phyloP scores from a whole-genome alignment of 2,797 vertebrate species.

The Poeciliopsis presidionis region DNA sequence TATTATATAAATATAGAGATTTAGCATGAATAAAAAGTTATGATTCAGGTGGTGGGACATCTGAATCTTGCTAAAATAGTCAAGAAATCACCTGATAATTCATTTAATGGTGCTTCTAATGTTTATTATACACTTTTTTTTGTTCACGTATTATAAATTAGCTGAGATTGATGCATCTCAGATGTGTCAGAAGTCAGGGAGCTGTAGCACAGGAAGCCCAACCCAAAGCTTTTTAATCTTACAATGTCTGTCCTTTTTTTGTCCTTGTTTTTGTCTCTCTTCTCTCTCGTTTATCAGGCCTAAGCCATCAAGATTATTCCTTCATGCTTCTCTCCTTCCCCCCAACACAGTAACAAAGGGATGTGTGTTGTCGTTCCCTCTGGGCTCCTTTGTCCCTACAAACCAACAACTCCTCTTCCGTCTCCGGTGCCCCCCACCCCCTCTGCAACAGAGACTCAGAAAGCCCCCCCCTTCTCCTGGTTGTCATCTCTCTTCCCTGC shows the following conservation, averaged over 20 bases:
- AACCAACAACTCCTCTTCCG: constrained; percentile 76
- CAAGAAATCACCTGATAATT: neutral
- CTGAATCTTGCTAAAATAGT: neutral
- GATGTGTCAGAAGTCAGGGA: constrained; percentile 11
- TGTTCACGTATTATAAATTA: neutral
- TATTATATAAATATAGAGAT: neutral
- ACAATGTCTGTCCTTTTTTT: constrained; percentile 73
- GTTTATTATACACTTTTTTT: neutral
- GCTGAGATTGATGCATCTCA: neutral
- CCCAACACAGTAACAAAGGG: constrained; percentile 82
- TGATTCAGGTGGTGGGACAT: neutral
- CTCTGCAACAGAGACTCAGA: constrained; percentile 68
- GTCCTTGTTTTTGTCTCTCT: constrained; percentile 69
- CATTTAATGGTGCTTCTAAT: neutral
- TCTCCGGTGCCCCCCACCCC: constrained; percentile 70
- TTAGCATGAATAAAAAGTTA: neutral
- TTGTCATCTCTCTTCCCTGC: constrained; percentile 67
- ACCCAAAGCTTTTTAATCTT: constrained; percentile 68
- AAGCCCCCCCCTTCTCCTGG: constrained; percentile 43
- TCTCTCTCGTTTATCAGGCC: constrained; percentile 82
- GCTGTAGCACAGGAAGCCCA: constrained; percentile 43
- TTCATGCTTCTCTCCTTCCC: constrained; percentile 81
- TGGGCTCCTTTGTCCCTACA: constrained; percentile 79
- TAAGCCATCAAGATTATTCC: constrained; percentile 86
- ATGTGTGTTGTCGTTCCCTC: constrained; percentile 84